A percentile compares a stretch with the other conserved stretches of the same genome.
These are phyloP conservation scores for Cantharis rustica DNA, from an alignment of 2,888 invertebrate genomes.

Conservation along the genomic window DNA sequence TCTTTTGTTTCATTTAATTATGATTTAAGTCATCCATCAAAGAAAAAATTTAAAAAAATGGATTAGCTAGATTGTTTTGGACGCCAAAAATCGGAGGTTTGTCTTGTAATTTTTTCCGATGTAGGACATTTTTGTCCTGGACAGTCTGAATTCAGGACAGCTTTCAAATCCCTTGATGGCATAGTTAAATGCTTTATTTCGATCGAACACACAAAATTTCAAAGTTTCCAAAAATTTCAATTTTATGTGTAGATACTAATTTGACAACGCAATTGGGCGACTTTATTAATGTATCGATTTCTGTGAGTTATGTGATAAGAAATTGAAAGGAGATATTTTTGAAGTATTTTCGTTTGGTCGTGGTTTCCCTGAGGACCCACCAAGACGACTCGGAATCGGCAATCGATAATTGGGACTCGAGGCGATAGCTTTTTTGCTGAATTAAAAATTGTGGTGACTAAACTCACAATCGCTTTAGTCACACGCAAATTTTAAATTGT, in stretches of 20 bases:
- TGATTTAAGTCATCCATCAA: no score
- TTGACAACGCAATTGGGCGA: not conserved
- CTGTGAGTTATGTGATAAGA: not conserved
- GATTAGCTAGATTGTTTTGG: no score
- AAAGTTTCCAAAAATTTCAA: not conserved
- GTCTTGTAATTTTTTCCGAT: no score
- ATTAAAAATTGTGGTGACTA: not conserved
- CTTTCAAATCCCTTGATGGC: not conserved
- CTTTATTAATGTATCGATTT: not conserved
- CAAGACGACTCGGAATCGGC: not conserved
- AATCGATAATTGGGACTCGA: not conserved
- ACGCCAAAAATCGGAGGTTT: no score
- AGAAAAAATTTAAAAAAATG: no score
- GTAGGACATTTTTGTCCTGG: no score
- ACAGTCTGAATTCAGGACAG: no score
- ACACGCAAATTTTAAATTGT: not conserved
- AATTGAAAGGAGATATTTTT: not conserved
- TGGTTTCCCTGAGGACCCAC: not conserved
- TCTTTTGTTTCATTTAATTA: no score
- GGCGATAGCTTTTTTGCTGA: not conserved
- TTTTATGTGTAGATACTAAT: not conserved
- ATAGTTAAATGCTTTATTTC: not conserved
- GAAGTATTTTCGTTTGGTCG: not conserved
- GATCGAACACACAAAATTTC: not conserved
- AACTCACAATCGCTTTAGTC: not conserved